Evolutionary conservation across 2,888 invertebrate genomes (phyloP), one percentile per base, ranked within the genome.

Genomic region (Notodonta dromedarius): DNA sequence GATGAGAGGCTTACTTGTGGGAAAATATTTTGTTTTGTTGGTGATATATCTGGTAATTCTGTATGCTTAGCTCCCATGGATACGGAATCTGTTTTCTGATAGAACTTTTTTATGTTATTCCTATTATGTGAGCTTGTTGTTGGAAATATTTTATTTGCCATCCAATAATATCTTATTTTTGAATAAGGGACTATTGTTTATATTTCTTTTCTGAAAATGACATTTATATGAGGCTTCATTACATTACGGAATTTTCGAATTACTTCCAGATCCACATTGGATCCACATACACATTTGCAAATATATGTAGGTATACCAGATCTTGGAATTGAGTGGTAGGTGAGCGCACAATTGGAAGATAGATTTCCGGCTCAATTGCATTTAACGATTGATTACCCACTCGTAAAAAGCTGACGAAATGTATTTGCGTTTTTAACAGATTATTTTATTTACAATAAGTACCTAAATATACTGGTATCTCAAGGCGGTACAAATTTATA

Each of bases 1-100:
- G 74, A 78, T 78, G 77, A 77, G 76, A 76, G 71, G 78, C 79
- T 79, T 76, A 75, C 61, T 70, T 67, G 73, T 67, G 74, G 63
- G 62, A 66, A 76, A 73, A 74, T 76, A 76, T 76, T 76, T 73
- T 72, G 67, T 67, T 69, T 72, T 59, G 59, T 62, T 56, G 16
- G 24, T 16, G 44, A 54, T 54, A 57, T 65, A 63, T 71, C 65
- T 59, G 54, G 64, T 59, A 48, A 62, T 65, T 60, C 63, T 66
- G 57, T 56, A 57, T 60, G 44, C 50, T 60, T 57, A 16, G 44
- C 60, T 56, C 48, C 48, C 59, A 55, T 59, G 39, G 35, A 32
- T n/a, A 32, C 35, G 7, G 55, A 56, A 64, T 62, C 54, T 64
- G 44, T 64, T 63, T 63, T 62, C 63, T 66, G 63, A 39, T 54